Evolutionary conservation across 1,140 invertebrate species (phyloP).

Genomic region (Hirudo medicinalis): DNA sequence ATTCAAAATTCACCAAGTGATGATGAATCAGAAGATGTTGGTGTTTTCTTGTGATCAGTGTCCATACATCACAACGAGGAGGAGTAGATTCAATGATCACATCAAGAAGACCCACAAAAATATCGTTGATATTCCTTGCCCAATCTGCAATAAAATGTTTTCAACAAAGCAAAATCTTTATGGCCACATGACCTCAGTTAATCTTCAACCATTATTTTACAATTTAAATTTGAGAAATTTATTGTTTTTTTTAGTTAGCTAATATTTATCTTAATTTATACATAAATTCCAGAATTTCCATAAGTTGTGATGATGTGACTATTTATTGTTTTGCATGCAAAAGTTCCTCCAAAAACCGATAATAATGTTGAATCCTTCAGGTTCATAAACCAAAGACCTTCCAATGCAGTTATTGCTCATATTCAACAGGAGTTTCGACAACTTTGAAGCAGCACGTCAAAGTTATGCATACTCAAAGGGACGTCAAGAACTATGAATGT

Average conservation of each 20-base stretch:
- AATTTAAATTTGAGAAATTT: too few relatives aligned
- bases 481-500: constrained; percentile 30
- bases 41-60: constrained; percentile 17
- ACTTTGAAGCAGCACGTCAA: constrained; percentile 29
- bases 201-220: not conserved
- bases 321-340: not conserved
- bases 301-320: too few relatives aligned
- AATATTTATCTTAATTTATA: too few relatives aligned
- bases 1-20: constrained; percentile 23
- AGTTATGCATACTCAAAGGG: constrained; percentile 29
- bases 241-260: too few relatives aligned
- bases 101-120: constrained; percentile 11
- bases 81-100: constrained; percentile 15
- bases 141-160: constrained; percentile 16
- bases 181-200: constrained; percentile 13
- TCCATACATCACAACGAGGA: constrained; percentile 9
- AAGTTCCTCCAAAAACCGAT: not conserved
- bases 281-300: too few relatives aligned
- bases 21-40: constrained; percentile 12
- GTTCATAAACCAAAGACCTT: constrained; percentile 25
- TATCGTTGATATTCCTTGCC: constrained; percentile 15
- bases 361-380: not conserved
- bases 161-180: constrained; percentile 16
- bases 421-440: constrained; percentile 25
- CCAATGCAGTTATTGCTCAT: constrained; percentile 28